Conservation (phyloP, 2,888 invertebrate species). For the Pammene fasciana region DNA sequence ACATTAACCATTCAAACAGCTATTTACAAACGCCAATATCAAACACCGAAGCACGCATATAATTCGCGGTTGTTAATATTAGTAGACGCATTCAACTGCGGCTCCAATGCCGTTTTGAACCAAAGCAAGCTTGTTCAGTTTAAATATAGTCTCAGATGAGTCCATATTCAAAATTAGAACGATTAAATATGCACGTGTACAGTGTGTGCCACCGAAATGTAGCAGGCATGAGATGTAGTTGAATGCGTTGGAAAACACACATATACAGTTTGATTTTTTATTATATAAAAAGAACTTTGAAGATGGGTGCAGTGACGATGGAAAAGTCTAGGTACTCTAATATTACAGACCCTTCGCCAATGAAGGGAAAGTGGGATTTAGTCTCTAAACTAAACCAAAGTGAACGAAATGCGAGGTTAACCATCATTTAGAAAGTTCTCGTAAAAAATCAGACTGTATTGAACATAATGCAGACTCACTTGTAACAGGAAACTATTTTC, state of each 20-base stretch:
- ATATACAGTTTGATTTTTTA: constrained; percentile 13
- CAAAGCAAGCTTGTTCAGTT: constrained; percentile 1
- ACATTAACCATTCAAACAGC: constrained; percentile 33
- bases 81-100: constrained; percentile 34
- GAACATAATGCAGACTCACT: constrained; percentile 72
- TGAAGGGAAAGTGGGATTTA: no score
- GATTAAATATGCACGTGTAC: constrained; percentile 2
- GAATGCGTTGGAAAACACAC: constrained; percentile 54
- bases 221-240: constrained; percentile 30
- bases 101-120: constrained; percentile 25
- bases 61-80: constrained; percentile 33
- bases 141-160: constrained; percentile 30
- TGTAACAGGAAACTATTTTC: constrained; percentile 81
- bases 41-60: constrained; percentile 22
- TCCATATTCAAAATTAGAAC: constrained; percentile 24
- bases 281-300: not conserved
- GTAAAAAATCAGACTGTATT: constrained; percentile 5
- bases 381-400: not conserved
- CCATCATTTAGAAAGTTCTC: constrained; percentile 9
- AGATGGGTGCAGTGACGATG: not conserved
- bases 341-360: no score
- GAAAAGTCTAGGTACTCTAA: not conserved
- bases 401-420: not conserved
- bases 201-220: not conserved
- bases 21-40: constrained; percentile 36